phyloP scores from a whole-genome alignment of 1,140 invertebrate genomes.

The Musca vetustissima region DNA sequence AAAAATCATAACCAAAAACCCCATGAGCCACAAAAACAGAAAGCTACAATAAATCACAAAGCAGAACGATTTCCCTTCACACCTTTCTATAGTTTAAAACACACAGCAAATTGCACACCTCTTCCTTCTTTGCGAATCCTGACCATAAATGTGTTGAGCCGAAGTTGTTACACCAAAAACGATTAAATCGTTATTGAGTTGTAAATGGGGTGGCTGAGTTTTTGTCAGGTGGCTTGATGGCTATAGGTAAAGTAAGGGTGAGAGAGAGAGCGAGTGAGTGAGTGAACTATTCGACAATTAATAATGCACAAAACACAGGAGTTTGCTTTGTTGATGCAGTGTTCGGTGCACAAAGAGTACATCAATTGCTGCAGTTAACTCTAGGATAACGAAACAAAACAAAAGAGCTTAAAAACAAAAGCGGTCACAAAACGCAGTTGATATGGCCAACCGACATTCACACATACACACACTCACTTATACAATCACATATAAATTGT shows the following conservation, averaged over 20 bases:
- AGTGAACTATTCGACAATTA: slow-evolving; percentile 1
- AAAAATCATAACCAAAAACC: too few species aligned
- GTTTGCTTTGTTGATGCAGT: background rate
- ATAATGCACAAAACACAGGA: slow-evolving; percentile 9
- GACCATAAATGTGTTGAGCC: too few species aligned
- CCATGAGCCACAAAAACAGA: too few species aligned
- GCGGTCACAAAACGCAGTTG: background rate
- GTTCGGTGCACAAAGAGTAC: background rate
- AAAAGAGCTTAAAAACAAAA: slow-evolving; percentile 5
- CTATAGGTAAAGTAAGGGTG: background rate
- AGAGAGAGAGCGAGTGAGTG: too few species aligned
- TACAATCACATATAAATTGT: background rate
- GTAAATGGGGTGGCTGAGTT: too few species aligned
- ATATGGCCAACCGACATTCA: background rate
- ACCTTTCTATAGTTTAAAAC: too few species aligned
- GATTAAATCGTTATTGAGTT: too few species aligned
- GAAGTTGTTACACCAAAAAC: too few species aligned
- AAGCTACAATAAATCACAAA: too few species aligned
- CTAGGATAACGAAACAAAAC: slow-evolving; percentile 20
- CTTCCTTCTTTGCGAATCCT: too few species aligned
- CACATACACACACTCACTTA: slow-evolving; percentile 29
- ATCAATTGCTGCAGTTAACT: slow-evolving; percentile 23
- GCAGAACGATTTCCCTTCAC: too few species aligned
- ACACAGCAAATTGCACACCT: too few species aligned
- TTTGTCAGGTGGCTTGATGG: background rate